Evolutionary conservation across 2,888 invertebrate genomes (phyloP), one percentile per base, ranked within the genome.

Genomic region (Melieria picta): DNA sequence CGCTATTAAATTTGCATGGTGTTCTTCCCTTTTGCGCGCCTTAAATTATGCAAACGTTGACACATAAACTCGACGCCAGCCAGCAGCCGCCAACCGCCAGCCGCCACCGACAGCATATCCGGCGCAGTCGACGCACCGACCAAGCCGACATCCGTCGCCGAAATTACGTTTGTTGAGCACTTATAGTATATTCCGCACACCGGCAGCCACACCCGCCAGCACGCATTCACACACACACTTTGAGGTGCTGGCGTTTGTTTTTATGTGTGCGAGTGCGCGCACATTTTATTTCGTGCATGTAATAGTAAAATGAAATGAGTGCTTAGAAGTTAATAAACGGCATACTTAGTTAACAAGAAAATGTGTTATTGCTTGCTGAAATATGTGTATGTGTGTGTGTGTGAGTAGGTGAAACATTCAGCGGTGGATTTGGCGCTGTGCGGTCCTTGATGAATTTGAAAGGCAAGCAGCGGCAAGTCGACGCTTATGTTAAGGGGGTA

Each of bases 1-100:
- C 50, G 65, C 65, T 58, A 60, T 70, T 64, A 70, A 70, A 60
- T 70, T 70, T 65, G 60, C 65, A 70, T 60, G 65, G 48, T 30
- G 45, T 58, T 65, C 57, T 48, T 60, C 42, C 58, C 52, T 60
- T 64, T 57, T 50, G 42, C 56, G 64, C 47, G 50, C 52, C 58
- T 65, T 65, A 60, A 70, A 65, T 65, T 65, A 65, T 69, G 62
- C 55, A 67, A 48, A 58, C 47, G 46, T 69, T 43, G 48, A 69
- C 46, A 46, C 30, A 47, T 11, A 62, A 63, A 55, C 43, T 69
- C 13, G 6, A 52, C 13, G 52, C 11, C 30, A 30, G 30, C 30
- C 30, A 30, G 30, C 30, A 30, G 30, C 13, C 50, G n/a, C 52
- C 46, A 60, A 61, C 60, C 61, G 45, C 52, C 46, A 60, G 58